These are phyloP conservation scores for Microcaecilia unicolor DNA, from an alignment of 2,797 vertebrate genomes.

Conservation along the genomic window DNA sequence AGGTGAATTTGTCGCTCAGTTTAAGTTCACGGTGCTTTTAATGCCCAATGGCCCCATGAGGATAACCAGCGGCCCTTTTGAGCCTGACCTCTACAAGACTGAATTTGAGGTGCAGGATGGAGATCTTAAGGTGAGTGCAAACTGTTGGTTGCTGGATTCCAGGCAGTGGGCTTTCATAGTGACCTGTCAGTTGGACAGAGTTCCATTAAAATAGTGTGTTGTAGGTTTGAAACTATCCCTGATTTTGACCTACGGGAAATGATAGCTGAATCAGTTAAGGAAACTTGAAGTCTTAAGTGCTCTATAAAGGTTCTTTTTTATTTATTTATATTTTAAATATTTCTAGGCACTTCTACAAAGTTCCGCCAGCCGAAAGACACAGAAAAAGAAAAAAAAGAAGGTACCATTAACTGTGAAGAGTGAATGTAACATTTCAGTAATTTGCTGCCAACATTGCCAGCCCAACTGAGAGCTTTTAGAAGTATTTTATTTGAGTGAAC, in stretches of 20 bases:
- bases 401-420: constrained; percentile 40
- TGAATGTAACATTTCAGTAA: too few relatives aligned
- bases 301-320: background rate
- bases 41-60: constrained; percentile 92
- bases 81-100: constrained; percentile 85
- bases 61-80: constrained; percentile 82
- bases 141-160: too few relatives aligned
- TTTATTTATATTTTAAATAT: background rate
- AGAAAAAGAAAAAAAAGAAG: constrained; percentile 99
- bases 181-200: too few relatives aligned
- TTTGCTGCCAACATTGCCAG: too few relatives aligned
- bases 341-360: constrained; percentile 85
- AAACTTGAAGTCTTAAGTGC: too few relatives aligned
- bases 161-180: too few relatives aligned
- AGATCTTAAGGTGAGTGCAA: constrained; percentile 81
- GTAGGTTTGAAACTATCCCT: too few relatives aligned
- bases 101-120: constrained; percentile 85
- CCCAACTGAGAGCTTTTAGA: too few relatives aligned
- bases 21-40: constrained; percentile 93
- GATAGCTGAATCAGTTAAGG: too few relatives aligned
- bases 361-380: constrained; percentile 90
- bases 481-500: too few relatives aligned
- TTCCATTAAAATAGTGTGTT: too few relatives aligned
- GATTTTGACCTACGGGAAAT: too few relatives aligned
- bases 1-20: constrained; percentile 93